These are phyloP conservation scores for Aphelinus atriplicis DNA, from an alignment of 1,140 invertebrate species.

Conservation along the genomic window DNA sequence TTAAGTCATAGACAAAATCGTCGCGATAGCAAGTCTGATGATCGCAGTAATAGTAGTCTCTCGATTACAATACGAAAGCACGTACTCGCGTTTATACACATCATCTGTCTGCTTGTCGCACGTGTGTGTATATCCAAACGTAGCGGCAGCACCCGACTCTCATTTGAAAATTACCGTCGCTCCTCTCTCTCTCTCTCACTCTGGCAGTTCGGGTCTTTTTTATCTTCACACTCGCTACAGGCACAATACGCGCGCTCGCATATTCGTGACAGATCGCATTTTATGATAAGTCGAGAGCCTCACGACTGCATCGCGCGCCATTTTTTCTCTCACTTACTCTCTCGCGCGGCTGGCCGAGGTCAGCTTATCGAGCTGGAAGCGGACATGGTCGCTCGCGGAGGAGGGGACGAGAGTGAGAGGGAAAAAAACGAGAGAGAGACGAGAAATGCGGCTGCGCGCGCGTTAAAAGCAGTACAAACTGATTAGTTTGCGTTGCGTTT, in stretches of 20 bases:
- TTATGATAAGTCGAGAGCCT: conserved; percentile 15
- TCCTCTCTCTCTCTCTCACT: conserved; percentile 15
- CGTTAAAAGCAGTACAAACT: conserved; percentile 31
- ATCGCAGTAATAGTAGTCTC: neutral
- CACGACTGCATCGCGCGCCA: neutral
- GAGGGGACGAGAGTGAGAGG: too few species aligned
- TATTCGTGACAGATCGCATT: conserved; percentile 38
- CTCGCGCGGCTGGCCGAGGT: neutral
- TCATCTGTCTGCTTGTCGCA: neutral
- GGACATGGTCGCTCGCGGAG: neutral
- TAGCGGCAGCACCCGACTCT: conserved; percentile 1
- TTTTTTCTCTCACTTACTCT: conserved; percentile 10
- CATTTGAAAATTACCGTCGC: conserved; percentile 29
- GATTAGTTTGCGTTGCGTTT: conserved; percentile 29
- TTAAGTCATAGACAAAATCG: too few species aligned
- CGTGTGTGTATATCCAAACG: neutral
- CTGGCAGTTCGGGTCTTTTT: neutral
- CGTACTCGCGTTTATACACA: neutral
- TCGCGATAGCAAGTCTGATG: neutral
- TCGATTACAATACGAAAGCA: conserved; percentile 7
- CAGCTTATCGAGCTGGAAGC: conserved; percentile 16
- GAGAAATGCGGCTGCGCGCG: neutral
- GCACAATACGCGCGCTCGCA: conserved; percentile 7
- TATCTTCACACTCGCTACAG: conserved; percentile 34
- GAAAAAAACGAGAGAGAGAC: conserved; percentile 3